phyloP scores from a whole-genome alignment of 2,888 invertebrate species.

The Eupithecia subfuscata region DNA sequence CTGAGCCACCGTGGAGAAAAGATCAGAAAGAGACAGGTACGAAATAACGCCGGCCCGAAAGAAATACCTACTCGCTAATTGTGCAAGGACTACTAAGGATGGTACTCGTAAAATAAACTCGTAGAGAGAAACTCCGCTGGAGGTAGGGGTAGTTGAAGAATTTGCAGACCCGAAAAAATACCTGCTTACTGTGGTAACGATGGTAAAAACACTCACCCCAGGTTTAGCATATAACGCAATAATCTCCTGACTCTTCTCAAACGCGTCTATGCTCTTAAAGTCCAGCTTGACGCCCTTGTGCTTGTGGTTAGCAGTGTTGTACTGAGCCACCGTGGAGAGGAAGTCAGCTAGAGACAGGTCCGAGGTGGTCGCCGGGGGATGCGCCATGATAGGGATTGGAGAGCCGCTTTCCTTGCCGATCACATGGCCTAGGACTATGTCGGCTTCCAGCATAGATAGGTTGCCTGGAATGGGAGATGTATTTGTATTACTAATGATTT shows the following conservation, averaged over 20 bases:
- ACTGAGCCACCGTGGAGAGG: slow-evolving; percentile 83
- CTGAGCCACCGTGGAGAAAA: slow-evolving; percentile 85
- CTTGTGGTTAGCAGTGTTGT: slow-evolving; percentile 72
- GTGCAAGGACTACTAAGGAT: no score
- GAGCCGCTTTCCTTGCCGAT: slow-evolving; percentile 75
- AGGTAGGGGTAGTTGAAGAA: no score
- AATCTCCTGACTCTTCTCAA: slow-evolving; percentile 82
- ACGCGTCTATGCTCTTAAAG: slow-evolving; percentile 92
- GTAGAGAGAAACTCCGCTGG: no score
- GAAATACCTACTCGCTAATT: no score
- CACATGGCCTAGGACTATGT: slow-evolving; percentile 88
- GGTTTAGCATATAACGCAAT: slow-evolving; percentile 69
- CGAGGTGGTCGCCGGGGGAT: slow-evolving; percentile 89
- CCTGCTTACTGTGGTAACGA: no score
- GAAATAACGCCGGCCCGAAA: slow-evolving; percentile 65
- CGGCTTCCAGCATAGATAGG: slow-evolving; percentile 93
- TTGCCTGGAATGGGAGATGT: slow-evolving; percentile 70
- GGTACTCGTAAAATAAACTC: no score
- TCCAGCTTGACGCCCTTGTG: slow-evolving; percentile 94
- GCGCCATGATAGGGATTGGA: slow-evolving; percentile 92
- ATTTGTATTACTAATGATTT: neutral
- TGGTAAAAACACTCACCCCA: slow-evolving; percentile 56
- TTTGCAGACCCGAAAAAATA: neutral
- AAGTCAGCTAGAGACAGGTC: slow-evolving; percentile 91
- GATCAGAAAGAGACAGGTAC: slow-evolving; percentile 89